Conservation (phyloP, 2,113 vertebrate species). For the Erinaceus europaeus region DNA sequence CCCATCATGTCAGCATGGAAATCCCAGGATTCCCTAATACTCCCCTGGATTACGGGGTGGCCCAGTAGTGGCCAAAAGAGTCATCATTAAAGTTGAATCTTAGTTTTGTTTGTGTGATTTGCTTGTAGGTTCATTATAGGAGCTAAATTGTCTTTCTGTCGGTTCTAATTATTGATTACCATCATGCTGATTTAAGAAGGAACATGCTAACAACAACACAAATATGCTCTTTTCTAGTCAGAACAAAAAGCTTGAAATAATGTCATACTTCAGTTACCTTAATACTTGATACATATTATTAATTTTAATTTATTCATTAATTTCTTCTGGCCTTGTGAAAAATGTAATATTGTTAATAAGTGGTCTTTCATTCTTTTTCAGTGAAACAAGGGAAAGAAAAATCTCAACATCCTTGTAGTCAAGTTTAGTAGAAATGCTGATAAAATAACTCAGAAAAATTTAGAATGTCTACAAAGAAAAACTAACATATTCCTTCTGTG, state of each 20-base stretch:
- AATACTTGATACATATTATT: neutral
- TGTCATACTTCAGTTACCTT: neutral
- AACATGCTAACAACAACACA: neutral
- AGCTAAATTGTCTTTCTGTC: neutral
- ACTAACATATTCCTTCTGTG: neutral
- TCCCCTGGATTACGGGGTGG: too few species aligned
- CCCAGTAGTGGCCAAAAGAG: too few species aligned
- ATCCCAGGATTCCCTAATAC: too few species aligned
- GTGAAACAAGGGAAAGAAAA: slow-evolving; percentile 42
- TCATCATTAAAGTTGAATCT: too few species aligned
- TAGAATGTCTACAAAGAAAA: neutral
- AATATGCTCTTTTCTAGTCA: neutral
- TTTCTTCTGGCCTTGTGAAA: neutral
- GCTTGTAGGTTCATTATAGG: neutral
- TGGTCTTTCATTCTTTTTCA: slow-evolving; percentile 29
- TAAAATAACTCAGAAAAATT: neutral
- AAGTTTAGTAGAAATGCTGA: neutral
- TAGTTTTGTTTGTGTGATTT: neutral
- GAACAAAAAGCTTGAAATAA: neutral
- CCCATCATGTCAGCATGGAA: too few species aligned
- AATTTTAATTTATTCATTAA: neutral
- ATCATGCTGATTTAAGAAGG: neutral
- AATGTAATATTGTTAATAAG: neutral
- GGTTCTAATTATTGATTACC: neutral
- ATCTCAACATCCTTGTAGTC: neutral